Evolutionary conservation across 2,888 invertebrate species (phyloP), one percentile per base, ranked within the genome.

Genomic region (Chloromyia formosa): DNA sequence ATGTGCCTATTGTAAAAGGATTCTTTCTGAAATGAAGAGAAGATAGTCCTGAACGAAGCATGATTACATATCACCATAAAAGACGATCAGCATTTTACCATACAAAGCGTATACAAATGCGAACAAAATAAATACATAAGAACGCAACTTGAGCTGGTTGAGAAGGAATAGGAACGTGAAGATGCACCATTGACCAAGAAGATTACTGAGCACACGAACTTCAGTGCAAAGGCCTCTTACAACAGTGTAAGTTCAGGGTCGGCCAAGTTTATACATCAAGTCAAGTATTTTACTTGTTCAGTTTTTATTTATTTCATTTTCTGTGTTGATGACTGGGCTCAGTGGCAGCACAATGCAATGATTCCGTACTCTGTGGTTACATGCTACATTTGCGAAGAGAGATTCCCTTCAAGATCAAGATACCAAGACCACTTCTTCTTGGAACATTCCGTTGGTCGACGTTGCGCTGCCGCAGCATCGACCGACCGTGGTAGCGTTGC

Each of bases 191-290:
- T 60, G 49, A 66, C 45, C 66, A 49, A 66, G 66, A 45, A 45
- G 18, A 66, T 45, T 66, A 40, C 22, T 18, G 20, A 45, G 45
- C 66, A n/a, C 18, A 66, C 45, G 66, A 45, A 45, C 22, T 5
- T 2, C 45, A 18, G 66, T 66, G 45, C 66, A 66, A 45, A 66
- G 66, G 45, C 66, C 66, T 66, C 20, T 14, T 45, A 5, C 3
- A 7, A 10, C 10, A 66, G 60, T 12, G 14, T 42, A 66, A 66
- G 66, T 66, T 66, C 66, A 66, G 66, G 66, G 66, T 45, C 66
- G 66, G 42, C 66, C 66, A 66, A 66, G 45, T 66, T 66, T 45
- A 23, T 60, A 49, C 42, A 62, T 20, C 20, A 45, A 60, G 60
- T 23, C 60, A 60, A 60, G 60, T 23, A 22, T 56, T 56, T 22